These are phyloP conservation scores for Rallus limicola DNA, from an alignment of 2,113 vertebrate species.

Conservation along the genomic window DNA sequence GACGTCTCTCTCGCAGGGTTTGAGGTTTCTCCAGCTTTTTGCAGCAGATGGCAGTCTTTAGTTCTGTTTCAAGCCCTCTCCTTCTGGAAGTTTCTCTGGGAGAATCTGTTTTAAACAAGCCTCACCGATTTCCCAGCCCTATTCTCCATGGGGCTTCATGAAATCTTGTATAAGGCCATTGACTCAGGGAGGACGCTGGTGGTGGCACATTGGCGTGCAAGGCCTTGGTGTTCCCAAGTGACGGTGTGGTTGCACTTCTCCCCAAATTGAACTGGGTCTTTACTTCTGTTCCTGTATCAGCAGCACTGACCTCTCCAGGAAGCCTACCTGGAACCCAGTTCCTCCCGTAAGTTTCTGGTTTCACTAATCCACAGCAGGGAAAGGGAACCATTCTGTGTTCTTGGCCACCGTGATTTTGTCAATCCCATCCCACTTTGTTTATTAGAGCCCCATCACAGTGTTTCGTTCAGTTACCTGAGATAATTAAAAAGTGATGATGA, in stretches of 20 bases:
- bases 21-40: slow-evolving; percentile 54
- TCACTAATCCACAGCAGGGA: neutral
- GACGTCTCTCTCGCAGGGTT: slow-evolving; percentile 14
- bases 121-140: slow-evolving; percentile 54
- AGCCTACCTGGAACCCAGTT: neutral
- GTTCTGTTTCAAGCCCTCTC: slow-evolving; percentile 78
- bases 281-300: neutral
- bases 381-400: neutral
- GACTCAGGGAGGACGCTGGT: neutral
- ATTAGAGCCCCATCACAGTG: accelerated
- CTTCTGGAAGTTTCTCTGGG: slow-evolving; percentile 84
- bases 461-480: neutral
- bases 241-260: neutral
- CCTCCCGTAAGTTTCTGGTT: neutral
- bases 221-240: neutral
- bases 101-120: slow-evolving; percentile 69
- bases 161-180: slow-evolving; percentile 18
- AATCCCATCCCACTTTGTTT: neutral
- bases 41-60: slow-evolving; percentile 88
- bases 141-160: slow-evolving; percentile 57
- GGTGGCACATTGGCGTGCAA: neutral
- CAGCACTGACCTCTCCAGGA: neutral
- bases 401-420: neutral
- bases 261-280: neutral
- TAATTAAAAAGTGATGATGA: neutral